phyloP scores from a whole-genome alignment of 2,113 vertebrate species.

The Aepyceros melampus region DNA sequence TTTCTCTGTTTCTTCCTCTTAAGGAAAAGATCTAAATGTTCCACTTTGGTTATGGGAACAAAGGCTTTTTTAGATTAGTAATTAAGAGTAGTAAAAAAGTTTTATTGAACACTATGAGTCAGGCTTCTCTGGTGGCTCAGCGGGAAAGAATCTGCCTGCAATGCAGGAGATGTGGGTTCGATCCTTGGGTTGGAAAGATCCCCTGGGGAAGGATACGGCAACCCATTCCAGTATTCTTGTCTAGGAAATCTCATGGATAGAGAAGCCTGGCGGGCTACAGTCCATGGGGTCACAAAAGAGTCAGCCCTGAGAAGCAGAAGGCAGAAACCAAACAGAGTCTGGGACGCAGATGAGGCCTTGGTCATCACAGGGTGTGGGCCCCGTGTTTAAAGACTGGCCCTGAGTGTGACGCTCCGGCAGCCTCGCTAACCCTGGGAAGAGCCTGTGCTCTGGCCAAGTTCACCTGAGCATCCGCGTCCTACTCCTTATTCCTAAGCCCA shows the following conservation, averaged over 20 bases:
- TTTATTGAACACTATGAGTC: not conserved
- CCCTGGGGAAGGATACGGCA: not conserved
- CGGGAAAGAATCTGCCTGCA: not conserved
- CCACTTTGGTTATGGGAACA: not conserved
- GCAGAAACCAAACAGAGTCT: not conserved
- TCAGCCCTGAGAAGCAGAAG: not conserved
- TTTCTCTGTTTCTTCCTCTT: not conserved
- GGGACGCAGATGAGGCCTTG: accelerated
- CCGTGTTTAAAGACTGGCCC: not conserved
- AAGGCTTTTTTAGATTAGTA: not conserved
- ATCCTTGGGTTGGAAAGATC: not conserved
- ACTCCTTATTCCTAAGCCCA: not conserved
- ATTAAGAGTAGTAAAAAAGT: not conserved
- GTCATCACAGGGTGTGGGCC: not conserved
- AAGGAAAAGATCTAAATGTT: not conserved
- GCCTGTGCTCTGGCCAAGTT: accelerated
- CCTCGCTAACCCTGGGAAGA: not conserved
- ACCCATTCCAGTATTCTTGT: not conserved
- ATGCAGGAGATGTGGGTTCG: not conserved
- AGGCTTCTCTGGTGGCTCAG: not conserved
- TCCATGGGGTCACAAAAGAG: not conserved
- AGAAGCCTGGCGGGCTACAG: not conserved
- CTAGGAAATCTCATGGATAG: not conserved
- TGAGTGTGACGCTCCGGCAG: not conserved
- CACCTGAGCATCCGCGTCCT: not conserved